Conservation (phyloP, 2,797 vertebrate species). For the Halcyon smyrnensis region DNA sequence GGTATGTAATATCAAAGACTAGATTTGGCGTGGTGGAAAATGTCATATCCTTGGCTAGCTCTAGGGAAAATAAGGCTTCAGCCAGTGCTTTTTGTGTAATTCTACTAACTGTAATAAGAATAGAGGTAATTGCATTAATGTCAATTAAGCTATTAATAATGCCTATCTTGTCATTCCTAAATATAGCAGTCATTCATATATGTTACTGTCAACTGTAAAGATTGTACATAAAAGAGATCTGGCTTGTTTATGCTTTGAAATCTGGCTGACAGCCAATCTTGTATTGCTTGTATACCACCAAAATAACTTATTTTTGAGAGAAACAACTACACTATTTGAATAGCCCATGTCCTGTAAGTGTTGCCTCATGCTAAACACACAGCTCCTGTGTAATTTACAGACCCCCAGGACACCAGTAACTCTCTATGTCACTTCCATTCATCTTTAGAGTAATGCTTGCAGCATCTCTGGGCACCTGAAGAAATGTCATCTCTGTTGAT, state of each 20-base stretch:
- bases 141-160: conserved; percentile 86
- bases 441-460: not conserved
- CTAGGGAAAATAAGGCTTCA: conserved; percentile 78
- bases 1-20: conserved; percentile 81
- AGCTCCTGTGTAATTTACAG: not conserved
- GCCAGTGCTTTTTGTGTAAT: conserved; percentile 77
- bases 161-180: conserved; percentile 78
- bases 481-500: not conserved
- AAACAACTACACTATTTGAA: not conserved
- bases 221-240: conserved; percentile 64
- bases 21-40: conserved; percentile 79
- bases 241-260: conserved; percentile 50
- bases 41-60: conserved; percentile 79
- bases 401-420: not conserved
- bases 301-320: conserved; percentile 21
- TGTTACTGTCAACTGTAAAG: conserved; percentile 69
- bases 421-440: not conserved
- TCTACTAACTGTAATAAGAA: conserved; percentile 81
- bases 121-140: conserved; percentile 81
- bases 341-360: not conserved
- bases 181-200: conserved; percentile 73
- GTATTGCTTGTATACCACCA: not conserved
- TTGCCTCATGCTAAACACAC: not conserved
- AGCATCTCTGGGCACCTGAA: not conserved
- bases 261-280: conserved; percentile 17